phyloP scores from a whole-genome alignment of 2,797 vertebrate genomes.

The Myiotriccus ornatus region DNA sequence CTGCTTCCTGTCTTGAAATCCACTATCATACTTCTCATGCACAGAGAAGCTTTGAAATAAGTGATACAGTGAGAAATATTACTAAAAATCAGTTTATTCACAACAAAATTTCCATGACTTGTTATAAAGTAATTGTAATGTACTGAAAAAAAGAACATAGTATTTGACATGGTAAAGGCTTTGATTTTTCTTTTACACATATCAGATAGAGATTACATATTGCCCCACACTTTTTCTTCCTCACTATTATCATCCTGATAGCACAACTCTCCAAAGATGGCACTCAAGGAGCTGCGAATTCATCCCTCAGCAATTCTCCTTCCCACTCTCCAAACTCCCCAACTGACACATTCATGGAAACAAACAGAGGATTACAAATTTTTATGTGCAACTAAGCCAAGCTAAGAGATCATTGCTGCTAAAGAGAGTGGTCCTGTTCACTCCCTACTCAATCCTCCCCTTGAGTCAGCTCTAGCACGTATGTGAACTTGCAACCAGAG shows the following conservation, averaged over 20 bases:
- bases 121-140: background rate
- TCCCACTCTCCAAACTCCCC: background rate
- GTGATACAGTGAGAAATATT: accelerated
- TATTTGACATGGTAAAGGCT: background rate
- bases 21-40: background rate
- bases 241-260: background rate
- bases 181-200: background rate
- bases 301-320: background rate
- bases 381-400: background rate
- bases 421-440: background rate
- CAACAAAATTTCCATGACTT: background rate
- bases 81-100: background rate
- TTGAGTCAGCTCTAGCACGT: background rate
- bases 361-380: background rate
- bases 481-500: background rate
- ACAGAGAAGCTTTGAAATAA: background rate
- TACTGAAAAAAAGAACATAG: background rate
- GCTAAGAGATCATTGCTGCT: background rate
- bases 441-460: background rate
- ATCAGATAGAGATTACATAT: background rate
- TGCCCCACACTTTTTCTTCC: background rate
- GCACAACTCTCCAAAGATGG: background rate
- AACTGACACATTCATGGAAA: background rate
- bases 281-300: background rate
- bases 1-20: background rate